Evolutionary conservation across 2,888 invertebrate genomes (phyloP).

Genomic region (Holacanthella duospinosa): DNA sequence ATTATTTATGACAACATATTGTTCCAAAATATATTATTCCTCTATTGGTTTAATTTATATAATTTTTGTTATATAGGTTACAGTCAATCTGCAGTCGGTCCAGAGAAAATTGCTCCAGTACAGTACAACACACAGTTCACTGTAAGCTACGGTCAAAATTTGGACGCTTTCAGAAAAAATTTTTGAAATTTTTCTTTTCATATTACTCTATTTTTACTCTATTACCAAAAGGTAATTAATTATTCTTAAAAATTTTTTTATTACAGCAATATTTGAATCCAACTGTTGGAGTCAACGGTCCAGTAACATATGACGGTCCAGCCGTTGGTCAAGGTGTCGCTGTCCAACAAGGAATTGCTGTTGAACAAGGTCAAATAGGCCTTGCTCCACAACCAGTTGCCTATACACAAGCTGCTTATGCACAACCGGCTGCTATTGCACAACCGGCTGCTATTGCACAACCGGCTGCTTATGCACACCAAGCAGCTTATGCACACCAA

Average conservation of each 20-base stretch:
- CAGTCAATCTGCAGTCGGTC: conserved; percentile 25
- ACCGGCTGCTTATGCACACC: neutral
- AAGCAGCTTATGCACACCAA: neutral
- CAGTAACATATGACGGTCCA: conserved; percentile 33
- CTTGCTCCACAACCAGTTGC: conserved; percentile 11
- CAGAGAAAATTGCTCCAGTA: conserved; percentile 28
- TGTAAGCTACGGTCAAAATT: neutral
- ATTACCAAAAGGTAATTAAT: too few species aligned
- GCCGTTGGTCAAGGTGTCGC: conserved; percentile 10
- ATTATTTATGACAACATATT: neutral
- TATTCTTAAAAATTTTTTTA: too few species aligned
- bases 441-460: conserved; percentile 8
- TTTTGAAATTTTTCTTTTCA: too few species aligned
- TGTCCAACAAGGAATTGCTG: neutral
- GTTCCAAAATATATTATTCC: neutral
- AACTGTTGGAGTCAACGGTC: conserved; percentile 36
- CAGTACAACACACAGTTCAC: conserved; percentile 34
- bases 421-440: neutral
- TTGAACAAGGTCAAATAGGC: neutral
- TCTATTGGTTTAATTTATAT: neutral
- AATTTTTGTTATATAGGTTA: conserved; percentile 20
- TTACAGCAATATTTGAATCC: conserved; percentile 22
- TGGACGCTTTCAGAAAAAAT: too few species aligned
- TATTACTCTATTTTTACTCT: too few species aligned
- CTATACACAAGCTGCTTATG: conserved; percentile 3